Percentiles rank a stretch among this genome's conserved stretches.
Evolutionary conservation across 2,797 vertebrate species (phyloP).

Genomic region (Enteromius paludinosus): DNA sequence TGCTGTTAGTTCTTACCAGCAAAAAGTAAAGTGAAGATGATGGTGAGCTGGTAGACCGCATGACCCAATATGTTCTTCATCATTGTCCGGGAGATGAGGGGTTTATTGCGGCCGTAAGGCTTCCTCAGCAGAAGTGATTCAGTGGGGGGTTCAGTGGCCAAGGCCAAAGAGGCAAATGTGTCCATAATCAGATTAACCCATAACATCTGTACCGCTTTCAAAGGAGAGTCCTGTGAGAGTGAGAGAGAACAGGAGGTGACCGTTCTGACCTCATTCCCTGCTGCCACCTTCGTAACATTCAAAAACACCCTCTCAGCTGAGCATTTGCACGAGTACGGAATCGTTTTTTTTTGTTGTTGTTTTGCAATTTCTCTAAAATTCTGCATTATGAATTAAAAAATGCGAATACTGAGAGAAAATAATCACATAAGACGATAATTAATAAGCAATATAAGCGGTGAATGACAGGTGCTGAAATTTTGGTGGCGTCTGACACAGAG

Average conservation of each 20-base stretch:
- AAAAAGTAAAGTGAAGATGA: slow-evolving; percentile 95
- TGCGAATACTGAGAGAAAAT: background rate
- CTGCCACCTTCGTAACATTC: background rate
- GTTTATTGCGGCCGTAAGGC: slow-evolving; percentile 98
- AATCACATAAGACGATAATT: background rate
- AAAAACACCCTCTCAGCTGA: slow-evolving; percentile 1
- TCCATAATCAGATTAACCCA: slow-evolving; percentile 99
- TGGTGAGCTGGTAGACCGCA: slow-evolving; percentile 92
- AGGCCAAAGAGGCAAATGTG: slow-evolving; percentile 94
- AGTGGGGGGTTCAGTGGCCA: slow-evolving; percentile 98
- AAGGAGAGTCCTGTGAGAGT: slow-evolving; percentile 88
- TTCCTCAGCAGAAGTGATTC: slow-evolving; percentile 94
- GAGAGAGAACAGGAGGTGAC: slow-evolving; percentile 30
- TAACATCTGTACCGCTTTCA: slow-evolving; percentile 99
- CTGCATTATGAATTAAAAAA: background rate
- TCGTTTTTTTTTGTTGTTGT: background rate
- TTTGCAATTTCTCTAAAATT: background rate
- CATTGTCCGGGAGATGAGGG: slow-evolving; percentile 98
- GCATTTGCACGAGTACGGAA: background rate
- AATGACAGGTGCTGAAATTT: background rate
- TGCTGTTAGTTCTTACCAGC: slow-evolving; percentile 81
- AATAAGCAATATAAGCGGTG: background rate
- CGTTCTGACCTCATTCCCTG: slow-evolving; percentile 32
- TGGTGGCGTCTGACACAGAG: background rate
- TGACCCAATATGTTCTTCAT: slow-evolving; percentile 99